Percentiles rank a stretch among this genome's conserved stretches.
Conservation (phyloP, 2,888 invertebrate species). For the Gari tellinella region DNA sequence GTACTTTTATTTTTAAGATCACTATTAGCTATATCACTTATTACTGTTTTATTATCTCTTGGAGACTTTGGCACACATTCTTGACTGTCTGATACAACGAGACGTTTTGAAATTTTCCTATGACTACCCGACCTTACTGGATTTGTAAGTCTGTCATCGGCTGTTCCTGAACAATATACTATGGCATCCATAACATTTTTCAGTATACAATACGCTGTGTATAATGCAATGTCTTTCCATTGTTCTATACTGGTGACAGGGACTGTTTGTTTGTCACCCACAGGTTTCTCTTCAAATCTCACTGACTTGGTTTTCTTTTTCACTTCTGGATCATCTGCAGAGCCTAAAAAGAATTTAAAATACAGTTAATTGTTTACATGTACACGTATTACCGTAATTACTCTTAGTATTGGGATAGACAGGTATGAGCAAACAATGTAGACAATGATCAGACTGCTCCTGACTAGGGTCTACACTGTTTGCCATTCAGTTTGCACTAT, state of each 20-base stretch:
- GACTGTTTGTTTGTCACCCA: slow-evolving; percentile 23
- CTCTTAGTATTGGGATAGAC: too few species aligned
- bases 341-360: slow-evolving; percentile 11
- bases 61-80: slow-evolving; percentile 35
- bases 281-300: slow-evolving; percentile 65
- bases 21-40: neutral
- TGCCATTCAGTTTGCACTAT: too few species aligned
- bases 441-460: too few species aligned
- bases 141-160: slow-evolving; percentile 68
- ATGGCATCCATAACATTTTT: slow-evolving; percentile 80
- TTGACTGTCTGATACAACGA: slow-evolving; percentile 32
- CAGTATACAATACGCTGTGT: slow-evolving; percentile 78
- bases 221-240: slow-evolving; percentile 77
- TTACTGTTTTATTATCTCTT: slow-evolving; percentile 1
- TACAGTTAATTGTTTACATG: too few species aligned
- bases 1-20: slow-evolving; percentile 28
- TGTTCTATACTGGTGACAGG: slow-evolving; percentile 75
- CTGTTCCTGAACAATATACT: slow-evolving; percentile 73
- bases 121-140: slow-evolving; percentile 62
- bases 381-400: too few species aligned
- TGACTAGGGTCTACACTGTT: too few species aligned
- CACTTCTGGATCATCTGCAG: slow-evolving; percentile 16
- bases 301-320: slow-evolving; percentile 69
- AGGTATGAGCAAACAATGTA: too few species aligned
- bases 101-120: slow-evolving; percentile 23